Evolutionary conservation across 2,797 vertebrate genomes (phyloP).

Genomic region (Notolabrus celidotus): DNA sequence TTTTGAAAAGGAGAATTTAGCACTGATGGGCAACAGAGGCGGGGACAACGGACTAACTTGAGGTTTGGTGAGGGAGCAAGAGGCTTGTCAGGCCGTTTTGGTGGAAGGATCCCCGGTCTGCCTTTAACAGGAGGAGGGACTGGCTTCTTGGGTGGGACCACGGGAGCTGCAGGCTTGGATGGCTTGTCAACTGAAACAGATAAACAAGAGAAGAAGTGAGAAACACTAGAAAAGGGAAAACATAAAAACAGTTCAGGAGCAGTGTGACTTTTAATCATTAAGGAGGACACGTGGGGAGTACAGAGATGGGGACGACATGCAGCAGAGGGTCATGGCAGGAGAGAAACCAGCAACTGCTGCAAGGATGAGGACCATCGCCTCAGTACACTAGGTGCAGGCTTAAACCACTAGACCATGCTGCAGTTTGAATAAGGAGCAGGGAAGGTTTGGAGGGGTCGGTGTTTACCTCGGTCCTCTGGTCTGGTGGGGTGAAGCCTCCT

Average conservation of each 20-base stretch:
- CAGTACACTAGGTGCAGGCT: no score
- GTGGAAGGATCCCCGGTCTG: constrained; percentile 81
- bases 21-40: neutral
- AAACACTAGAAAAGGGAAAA: neutral
- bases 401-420: no score
- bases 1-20: neutral
- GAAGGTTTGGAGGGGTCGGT: neutral
- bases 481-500: constrained; percentile 85
- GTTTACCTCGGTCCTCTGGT: constrained; percentile 90
- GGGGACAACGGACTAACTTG: constrained; percentile 65
- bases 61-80: constrained; percentile 80
- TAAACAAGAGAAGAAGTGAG: neutral
- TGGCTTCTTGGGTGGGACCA: constrained; percentile 95
- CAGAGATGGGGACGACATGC: no score
- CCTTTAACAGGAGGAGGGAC: constrained; percentile 88
- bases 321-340: no score
- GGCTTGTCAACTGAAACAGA: constrained; percentile 88
- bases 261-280: no score
- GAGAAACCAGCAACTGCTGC: no score
- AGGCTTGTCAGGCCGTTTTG: constrained; percentile 93
- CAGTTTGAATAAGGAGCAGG: neutral
- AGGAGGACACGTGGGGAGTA: no score
- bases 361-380: no score
- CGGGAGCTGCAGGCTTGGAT: constrained; percentile 90
- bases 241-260: no score